A percentile compares a stretch with the other conserved stretches of the same genome.
Conservation (phyloP, 2,113 vertebrate genomes). For the Fulica atra region DNA sequence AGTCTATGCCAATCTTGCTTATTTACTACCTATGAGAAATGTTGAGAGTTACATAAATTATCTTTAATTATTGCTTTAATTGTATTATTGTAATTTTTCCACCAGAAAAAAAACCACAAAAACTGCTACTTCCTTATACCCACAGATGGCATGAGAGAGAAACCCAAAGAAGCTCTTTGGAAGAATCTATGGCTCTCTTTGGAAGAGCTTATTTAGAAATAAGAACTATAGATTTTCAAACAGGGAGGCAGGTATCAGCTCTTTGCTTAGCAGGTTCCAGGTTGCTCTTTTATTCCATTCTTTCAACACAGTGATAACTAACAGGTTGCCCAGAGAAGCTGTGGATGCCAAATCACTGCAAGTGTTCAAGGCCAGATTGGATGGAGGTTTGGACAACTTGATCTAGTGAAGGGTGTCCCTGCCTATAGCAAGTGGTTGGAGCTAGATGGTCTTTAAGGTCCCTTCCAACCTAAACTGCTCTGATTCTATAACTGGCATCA, state of each 20-base stretch:
- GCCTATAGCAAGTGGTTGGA: background rate
- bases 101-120: background rate
- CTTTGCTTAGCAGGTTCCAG: background rate
- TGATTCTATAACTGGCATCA: background rate
- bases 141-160: background rate
- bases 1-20: background rate
- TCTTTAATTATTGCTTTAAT: background rate
- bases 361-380: background rate
- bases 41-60: background rate
- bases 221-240: background rate
- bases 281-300: background rate
- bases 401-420: background rate
- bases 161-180: background rate
- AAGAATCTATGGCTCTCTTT: no score
- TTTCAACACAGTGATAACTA: background rate
- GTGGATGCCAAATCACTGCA: background rate
- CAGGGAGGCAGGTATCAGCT: background rate
- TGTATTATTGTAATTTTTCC: background rate
- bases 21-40: background rate
- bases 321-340: background rate
- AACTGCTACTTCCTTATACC: background rate
- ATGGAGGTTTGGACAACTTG: background rate
- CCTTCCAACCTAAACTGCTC: background rate
- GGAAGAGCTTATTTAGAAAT: no score
- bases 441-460: background rate